Evolutionary conservation across 2,113 vertebrate genomes (phyloP).

Genomic region (Uria aalge): DNA sequence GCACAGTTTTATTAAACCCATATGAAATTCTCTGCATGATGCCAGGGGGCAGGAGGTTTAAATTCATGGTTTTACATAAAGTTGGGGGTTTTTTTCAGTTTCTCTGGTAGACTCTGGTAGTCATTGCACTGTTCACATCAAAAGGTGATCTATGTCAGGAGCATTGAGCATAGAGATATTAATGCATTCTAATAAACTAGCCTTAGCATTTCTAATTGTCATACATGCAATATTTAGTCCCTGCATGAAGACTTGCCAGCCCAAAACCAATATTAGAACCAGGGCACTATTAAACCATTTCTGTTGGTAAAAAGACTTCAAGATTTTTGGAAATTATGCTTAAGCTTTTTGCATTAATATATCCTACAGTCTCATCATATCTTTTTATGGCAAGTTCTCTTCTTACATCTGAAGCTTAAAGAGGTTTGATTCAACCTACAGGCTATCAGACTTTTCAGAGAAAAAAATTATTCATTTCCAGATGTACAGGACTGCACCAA

Average conservation of each 20-base stretch:
- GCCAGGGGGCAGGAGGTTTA: neutral
- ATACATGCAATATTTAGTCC: neutral
- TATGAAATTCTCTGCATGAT: constrained; percentile 6
- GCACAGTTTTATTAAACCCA: constrained; percentile 37
- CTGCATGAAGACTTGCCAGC: neutral
- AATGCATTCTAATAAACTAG: neutral
- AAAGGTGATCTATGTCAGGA: neutral
- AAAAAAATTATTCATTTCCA: neutral
- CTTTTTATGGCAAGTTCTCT: neutral
- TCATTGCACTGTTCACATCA: neutral
- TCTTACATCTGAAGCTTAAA: neutral
- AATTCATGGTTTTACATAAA: neutral
- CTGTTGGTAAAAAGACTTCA: neutral
- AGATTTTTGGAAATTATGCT: neutral
- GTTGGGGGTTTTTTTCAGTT: neutral
- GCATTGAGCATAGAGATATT: neutral
- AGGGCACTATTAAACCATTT: neutral
- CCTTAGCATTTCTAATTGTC: neutral
- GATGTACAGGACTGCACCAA: neutral
- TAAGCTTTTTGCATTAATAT: neutral
- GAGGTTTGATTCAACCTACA: neutral
- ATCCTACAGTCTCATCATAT: neutral
- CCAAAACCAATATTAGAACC: neutral
- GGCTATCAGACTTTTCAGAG: neutral
- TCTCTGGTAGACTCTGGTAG: neutral